These are phyloP conservation scores for Neodon shergylaensis DNA, from an alignment of 2,113 vertebrate genomes.

Conservation along the genomic window DNA sequence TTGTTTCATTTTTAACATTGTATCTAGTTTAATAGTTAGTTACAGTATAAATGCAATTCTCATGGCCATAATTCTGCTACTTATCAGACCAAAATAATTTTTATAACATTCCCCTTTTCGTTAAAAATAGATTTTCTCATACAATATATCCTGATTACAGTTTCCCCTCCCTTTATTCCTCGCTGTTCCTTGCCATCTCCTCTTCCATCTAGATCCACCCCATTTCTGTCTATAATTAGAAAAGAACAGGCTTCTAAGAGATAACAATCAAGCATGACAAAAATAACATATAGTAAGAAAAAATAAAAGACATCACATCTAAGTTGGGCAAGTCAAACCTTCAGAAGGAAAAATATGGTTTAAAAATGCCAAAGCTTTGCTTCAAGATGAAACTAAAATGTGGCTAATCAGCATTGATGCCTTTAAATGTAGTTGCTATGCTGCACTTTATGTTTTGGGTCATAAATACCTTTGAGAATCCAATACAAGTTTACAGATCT, in stretches of 20 bases:
- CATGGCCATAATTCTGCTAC: neutral
- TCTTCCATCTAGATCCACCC: neutral
- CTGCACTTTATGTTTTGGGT: neutral
- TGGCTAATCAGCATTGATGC: neutral
- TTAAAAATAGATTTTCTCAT: neutral
- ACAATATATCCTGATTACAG: neutral
- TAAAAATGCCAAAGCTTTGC: neutral
- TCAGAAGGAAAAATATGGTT: neutral
- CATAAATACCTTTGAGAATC: constrained; percentile 36
- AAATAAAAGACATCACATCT: neutral
- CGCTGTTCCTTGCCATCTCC: neutral
- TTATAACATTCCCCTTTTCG: neutral
- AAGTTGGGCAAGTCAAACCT: neutral
- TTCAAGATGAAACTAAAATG: neutral
- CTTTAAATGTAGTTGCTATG: neutral
- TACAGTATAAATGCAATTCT: neutral
- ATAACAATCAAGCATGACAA: neutral
- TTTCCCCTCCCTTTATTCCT: neutral
- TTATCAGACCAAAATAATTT: neutral
- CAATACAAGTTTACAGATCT: neutral
- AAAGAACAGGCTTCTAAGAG: neutral
- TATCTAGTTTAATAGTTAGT: neutral
- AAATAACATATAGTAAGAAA: neutral
- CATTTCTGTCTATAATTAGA: neutral
- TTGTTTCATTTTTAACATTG: neutral